These are phyloP conservation scores for Malurus cyaneus DNA, from an alignment of 2,113 vertebrate species.

Conservation along the genomic window DNA sequence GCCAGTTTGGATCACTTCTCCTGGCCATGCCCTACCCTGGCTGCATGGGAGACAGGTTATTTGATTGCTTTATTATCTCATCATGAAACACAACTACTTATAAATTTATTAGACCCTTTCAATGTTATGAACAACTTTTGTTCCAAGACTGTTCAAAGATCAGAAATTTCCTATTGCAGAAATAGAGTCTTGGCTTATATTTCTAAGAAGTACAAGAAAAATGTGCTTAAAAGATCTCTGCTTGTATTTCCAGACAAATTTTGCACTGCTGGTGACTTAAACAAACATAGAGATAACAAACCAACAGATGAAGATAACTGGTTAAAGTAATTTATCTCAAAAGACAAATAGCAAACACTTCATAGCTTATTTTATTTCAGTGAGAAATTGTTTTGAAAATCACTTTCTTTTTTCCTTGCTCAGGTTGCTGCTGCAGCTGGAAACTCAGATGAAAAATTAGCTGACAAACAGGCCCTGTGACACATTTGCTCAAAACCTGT, in stretches of 20 bases:
- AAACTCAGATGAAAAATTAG: conserved; percentile 57
- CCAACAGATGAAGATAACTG: conserved; percentile 10
- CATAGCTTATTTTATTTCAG: background rate
- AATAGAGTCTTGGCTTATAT: conserved; percentile 27
- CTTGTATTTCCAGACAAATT: conserved; percentile 29
- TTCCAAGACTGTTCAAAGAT: conserved; percentile 15
- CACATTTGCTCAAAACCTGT: conserved; percentile 59
- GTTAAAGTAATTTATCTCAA: conserved; percentile 30
- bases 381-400: conserved; percentile 38
- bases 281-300: conserved; percentile 33
- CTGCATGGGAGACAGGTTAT: background rate
- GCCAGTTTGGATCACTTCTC: background rate
- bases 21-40: background rate
- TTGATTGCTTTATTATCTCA: background rate
- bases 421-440: conserved; percentile 15
- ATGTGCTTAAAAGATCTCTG: background rate
- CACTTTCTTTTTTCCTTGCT: conserved; percentile 21
- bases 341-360: conserved; percentile 26
- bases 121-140: conserved; percentile 20
- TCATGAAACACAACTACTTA: conserved; percentile 2
- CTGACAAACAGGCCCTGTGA: conserved; percentile 23
- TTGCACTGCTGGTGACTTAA: conserved; percentile 4
- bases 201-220: conserved; percentile 17
- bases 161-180: background rate
- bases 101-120: background rate